Evolutionary conservation across 2,888 invertebrate species (phyloP).

Genomic region (Agonopterix alstromeriana): DNA sequence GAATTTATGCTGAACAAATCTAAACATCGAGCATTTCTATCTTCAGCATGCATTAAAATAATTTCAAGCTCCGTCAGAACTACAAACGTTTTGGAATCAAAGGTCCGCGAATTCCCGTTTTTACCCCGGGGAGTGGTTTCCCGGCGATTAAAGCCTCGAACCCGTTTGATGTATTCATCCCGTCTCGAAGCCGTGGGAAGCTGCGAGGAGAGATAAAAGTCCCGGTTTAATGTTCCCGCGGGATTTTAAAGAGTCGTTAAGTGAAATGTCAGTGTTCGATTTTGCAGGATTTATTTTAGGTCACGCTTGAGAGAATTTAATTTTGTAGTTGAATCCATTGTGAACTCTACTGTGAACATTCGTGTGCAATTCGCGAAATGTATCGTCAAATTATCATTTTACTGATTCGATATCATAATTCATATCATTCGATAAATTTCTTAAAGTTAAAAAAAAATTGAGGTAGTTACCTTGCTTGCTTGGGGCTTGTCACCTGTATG

Average conservation of each 20-base stretch:
- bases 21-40: no score
- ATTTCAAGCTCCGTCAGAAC: conserved; percentile 6
- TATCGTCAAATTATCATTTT: no score
- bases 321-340: no score
- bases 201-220: conserved; percentile 33
- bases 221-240: conserved; percentile 32
- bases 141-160: conserved; percentile 47
- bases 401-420: no score
- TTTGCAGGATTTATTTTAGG: conserved; percentile 17
- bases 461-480: no score
- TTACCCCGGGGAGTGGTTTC: conserved; percentile 37
- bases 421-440: no score
- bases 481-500: no score
- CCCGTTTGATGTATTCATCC: conserved; percentile 60
- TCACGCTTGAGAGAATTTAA: background rate
- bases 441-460: no score
- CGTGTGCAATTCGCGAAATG: no score
- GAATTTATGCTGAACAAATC: no score
- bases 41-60: no score
- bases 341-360: no score
- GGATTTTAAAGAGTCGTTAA: conserved; percentile 29
- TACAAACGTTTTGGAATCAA: conserved; percentile 33
- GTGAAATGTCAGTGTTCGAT: conserved; percentile 27
- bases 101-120: conserved; percentile 21
- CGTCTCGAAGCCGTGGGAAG: conserved; percentile 14